Conservation (phyloP, 2,797 vertebrate genomes). For the Halcyon smyrnensis region DNA sequence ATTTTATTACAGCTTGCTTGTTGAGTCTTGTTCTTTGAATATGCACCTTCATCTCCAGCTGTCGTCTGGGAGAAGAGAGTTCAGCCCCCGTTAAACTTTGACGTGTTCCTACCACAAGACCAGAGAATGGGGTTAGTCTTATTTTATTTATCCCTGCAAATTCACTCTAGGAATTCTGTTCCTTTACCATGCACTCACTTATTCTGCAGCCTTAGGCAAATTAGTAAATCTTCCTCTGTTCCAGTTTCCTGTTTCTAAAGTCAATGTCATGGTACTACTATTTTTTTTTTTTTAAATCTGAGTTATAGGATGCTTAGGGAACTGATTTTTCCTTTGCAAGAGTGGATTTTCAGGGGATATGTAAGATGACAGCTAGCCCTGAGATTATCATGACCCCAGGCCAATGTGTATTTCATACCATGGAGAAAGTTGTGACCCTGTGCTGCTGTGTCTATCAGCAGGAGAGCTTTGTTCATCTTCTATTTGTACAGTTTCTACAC, state of each 20-base stretch:
- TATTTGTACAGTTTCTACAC: not conserved
- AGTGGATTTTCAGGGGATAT: not conserved
- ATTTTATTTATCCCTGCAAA: not conserved
- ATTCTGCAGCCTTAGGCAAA: not conserved
- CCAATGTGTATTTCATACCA: not conserved
- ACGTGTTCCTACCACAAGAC: not conserved
- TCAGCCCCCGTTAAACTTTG: not conserved
- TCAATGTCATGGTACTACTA: not conserved
- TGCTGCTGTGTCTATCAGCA: not conserved
- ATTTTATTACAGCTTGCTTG: not conserved
- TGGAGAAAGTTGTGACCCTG: not conserved
- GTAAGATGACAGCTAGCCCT: not conserved
- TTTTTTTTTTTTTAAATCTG: not conserved
- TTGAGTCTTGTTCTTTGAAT: not conserved
- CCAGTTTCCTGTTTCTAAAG: not conserved
- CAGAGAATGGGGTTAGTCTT: not conserved
- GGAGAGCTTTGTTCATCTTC: constrained; percentile 1
- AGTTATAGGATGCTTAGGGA: not conserved
- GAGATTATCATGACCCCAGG: not conserved
- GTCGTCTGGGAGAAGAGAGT: not conserved
- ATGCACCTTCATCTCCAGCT: not conserved
- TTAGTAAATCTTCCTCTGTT: not conserved
- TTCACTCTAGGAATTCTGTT: not conserved
- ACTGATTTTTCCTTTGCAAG: not conserved
- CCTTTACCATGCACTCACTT: not conserved